phyloP scores from a whole-genome alignment of 2,797 vertebrate genomes.

The Okamejei kenojei region DNA sequence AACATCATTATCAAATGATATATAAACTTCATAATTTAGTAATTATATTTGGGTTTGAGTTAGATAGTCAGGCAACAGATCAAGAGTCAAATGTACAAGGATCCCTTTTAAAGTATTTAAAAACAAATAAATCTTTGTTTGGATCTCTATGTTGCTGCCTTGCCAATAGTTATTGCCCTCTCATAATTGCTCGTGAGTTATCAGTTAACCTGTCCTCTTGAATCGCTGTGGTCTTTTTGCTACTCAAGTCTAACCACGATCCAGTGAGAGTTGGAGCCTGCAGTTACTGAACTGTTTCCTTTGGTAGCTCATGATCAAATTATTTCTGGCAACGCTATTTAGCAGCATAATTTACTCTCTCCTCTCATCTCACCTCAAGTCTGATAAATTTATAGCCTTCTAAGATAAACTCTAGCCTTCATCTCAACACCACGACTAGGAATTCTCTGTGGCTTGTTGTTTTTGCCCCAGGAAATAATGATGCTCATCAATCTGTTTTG shows the following conservation, averaged over 20 bases:
- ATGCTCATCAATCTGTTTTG: neutral
- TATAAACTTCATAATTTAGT: neutral
- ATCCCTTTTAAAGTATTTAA: neutral
- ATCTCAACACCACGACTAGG: neutral
- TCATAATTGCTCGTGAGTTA: too few species aligned
- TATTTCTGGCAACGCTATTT: neutral
- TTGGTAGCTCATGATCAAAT: neutral
- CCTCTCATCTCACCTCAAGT: neutral
- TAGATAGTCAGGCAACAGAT: neutral
- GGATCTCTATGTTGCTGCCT: too few species aligned
- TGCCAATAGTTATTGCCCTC: too few species aligned
- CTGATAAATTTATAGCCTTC: neutral
- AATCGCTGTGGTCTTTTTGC: too few species aligned
- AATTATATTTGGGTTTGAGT: too few species aligned
- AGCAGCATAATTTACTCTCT: neutral
- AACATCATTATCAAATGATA: neutral
- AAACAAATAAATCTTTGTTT: too few species aligned
- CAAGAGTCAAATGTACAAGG: neutral
- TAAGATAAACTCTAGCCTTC: neutral
- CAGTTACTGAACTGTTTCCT: neutral
- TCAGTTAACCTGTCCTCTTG: too few species aligned
- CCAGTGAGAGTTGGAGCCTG: neutral
- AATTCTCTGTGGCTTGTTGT: neutral
- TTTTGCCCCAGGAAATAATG: neutral
- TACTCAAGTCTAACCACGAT: neutral